phyloP scores from a whole-genome alignment of 2,888 invertebrate genomes.

The Stomorhina lunata region DNA sequence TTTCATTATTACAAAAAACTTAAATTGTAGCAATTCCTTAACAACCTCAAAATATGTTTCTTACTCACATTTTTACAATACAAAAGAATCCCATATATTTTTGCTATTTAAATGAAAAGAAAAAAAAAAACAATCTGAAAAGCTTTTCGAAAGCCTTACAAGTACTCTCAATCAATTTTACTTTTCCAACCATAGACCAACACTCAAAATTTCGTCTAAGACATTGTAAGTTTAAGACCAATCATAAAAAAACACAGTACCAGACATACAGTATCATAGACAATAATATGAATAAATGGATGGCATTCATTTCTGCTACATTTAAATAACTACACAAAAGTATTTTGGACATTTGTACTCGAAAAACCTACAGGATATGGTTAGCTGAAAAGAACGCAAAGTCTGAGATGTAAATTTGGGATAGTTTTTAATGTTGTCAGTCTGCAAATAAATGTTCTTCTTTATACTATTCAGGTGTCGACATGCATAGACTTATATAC shows the following conservation, averaged over 20 bases:
- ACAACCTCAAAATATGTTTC: background rate
- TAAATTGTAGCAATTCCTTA: background rate
- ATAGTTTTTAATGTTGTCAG: too few relatives aligned
- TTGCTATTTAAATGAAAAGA: background rate
- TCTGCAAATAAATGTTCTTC: too few relatives aligned
- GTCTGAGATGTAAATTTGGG: too few relatives aligned
- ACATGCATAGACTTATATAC: background rate
- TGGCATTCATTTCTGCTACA: slow-evolving; percentile 9
- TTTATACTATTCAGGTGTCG: too few relatives aligned
- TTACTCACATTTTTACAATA: too few relatives aligned
- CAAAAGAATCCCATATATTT: background rate
- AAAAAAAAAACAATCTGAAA: background rate
- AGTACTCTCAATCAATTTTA: slow-evolving; percentile 50
- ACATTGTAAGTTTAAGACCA: background rate
- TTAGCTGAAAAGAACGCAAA: too few relatives aligned
- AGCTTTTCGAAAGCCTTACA: background rate
- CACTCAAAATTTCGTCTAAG: slow-evolving; percentile 23
- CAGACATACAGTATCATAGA: slow-evolving; percentile 6
- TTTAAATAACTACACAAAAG: background rate
- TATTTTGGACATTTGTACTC: background rate
- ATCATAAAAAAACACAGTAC: slow-evolving; percentile 3
- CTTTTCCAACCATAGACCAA: background rate
- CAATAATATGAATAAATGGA: slow-evolving; percentile 7
- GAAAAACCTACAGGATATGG: background rate
- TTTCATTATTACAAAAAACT: too few relatives aligned